A percentile compares a stretch with the other conserved stretches of the same genome.
These are phyloP conservation scores for Nannospalax galili DNA, from an alignment of 2,113 vertebrate species.

Conservation along the genomic window DNA sequence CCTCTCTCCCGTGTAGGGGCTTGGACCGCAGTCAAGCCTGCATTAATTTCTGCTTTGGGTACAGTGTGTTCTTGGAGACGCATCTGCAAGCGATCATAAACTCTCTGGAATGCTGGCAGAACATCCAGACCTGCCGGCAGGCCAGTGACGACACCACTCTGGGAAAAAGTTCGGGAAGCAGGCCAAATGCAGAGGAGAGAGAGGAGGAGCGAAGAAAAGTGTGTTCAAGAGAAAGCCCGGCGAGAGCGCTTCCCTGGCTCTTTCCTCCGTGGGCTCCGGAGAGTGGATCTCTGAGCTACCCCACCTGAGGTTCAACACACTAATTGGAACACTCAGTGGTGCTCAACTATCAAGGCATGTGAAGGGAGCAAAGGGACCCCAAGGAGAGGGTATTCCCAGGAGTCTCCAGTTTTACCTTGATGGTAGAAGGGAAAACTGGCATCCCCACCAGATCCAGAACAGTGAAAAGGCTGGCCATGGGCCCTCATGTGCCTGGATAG, in stretches of 20 bases:
- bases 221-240: not conserved
- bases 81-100: constrained; percentile 99
- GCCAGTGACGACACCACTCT: constrained; percentile 97
- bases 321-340: not conserved
- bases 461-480: not conserved
- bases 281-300: no score
- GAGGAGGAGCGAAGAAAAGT: constrained; percentile 14
- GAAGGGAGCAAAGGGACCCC: not conserved
- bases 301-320: not conserved
- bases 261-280: not conserved
- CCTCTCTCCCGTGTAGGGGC: constrained; percentile 92
- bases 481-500: not conserved
- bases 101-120: constrained; percentile 99
- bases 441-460: not conserved
- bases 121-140: constrained; percentile 99
- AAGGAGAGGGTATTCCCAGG: not conserved
- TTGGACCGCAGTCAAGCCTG: constrained; percentile 97
- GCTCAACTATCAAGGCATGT: not conserved
- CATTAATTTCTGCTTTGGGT: constrained; percentile 99
- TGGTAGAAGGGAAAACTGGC: not conserved
- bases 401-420: not conserved
- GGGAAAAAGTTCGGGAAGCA: constrained; percentile 92
- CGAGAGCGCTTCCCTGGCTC: not conserved
- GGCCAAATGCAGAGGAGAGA: constrained; percentile 84
- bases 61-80: constrained; percentile 99